phyloP scores from a whole-genome alignment of 2,888 invertebrate species.

The Epicampocera succincta region DNA sequence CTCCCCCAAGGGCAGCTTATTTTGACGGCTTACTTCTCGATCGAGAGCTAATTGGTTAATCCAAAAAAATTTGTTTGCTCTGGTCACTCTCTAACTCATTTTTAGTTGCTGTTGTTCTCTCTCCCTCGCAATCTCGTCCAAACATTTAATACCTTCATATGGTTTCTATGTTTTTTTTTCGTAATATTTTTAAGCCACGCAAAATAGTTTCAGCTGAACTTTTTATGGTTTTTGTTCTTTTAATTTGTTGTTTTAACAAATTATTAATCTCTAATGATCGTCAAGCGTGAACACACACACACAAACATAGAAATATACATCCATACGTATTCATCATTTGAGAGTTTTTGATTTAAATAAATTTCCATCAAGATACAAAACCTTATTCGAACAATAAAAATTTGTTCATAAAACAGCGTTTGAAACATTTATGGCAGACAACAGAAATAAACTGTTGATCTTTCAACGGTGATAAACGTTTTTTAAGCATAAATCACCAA shows the following conservation, averaged over 20 bases:
- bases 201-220: constrained; percentile 17
- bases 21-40: no score
- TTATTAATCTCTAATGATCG: constrained; percentile 64
- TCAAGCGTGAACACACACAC: constrained; percentile 28
- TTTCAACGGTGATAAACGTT: constrained; percentile 47
- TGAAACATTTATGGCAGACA: constrained; percentile 71
- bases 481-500: constrained; percentile 50
- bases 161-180: no score
- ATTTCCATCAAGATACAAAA: constrained; percentile 16
- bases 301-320: not conserved
- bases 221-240: constrained; percentile 24
- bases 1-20: no score
- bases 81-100: no score
- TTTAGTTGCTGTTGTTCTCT: no score
- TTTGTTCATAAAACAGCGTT: constrained; percentile 72
- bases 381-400: constrained; percentile 24
- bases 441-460: constrained; percentile 40
- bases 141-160: no score
- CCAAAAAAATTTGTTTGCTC: no score
- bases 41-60: no score
- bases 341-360: constrained; percentile 36
- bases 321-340: constrained; percentile 1
- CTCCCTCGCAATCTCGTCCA: no score
- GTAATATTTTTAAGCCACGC: not conserved
- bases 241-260: constrained; percentile 55